phyloP scores from a whole-genome alignment of 2,888 invertebrate genomes.

The Pollenia labialis region DNA sequence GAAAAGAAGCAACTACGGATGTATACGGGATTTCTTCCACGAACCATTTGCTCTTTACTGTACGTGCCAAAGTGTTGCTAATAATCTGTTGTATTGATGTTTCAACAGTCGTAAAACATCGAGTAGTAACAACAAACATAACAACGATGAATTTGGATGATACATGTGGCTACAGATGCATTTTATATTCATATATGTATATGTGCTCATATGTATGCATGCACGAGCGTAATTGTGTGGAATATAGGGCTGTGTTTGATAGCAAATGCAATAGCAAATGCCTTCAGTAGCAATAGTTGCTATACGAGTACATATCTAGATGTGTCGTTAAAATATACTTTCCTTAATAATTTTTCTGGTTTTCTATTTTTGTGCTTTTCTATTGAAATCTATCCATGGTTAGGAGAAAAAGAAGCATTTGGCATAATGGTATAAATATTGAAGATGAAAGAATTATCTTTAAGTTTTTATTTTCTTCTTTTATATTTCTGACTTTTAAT shows the following conservation, averaged over 20 bases:
- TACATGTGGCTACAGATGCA: slow-evolving; percentile 56
- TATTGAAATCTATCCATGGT: slow-evolving; percentile 26
- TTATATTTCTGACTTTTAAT: slow-evolving; percentile 38
- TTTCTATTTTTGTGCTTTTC: slow-evolving; percentile 2
- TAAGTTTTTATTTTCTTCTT: neutral
- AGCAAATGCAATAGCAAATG: neutral
- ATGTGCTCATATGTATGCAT: neutral
- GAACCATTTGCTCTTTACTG: slow-evolving; percentile 36
- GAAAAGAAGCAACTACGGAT: neutral
- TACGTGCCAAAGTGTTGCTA: slow-evolving; percentile 52
- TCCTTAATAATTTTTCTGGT: slow-evolving; percentile 40
- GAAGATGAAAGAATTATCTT: neutral
- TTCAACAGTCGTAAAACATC: slow-evolving; percentile 53
- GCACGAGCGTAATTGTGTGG: neutral
- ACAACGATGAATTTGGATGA: slow-evolving; percentile 21
- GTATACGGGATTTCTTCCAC: neutral
- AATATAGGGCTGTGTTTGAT: neutral
- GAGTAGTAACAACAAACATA: slow-evolving; percentile 14
- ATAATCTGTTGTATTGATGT: slow-evolving; percentile 61
- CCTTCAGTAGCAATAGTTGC: neutral
- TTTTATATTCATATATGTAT: slow-evolving; percentile 20
- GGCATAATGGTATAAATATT: slow-evolving; percentile 4
- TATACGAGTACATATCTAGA: neutral
- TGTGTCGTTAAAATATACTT: neutral
- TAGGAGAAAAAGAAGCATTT: neutral